Percentiles rank a stretch among this genome's conserved stretches.
phyloP scores from a whole-genome alignment of 2,888 invertebrate species.

The Trichopria drosophilae region DNA sequence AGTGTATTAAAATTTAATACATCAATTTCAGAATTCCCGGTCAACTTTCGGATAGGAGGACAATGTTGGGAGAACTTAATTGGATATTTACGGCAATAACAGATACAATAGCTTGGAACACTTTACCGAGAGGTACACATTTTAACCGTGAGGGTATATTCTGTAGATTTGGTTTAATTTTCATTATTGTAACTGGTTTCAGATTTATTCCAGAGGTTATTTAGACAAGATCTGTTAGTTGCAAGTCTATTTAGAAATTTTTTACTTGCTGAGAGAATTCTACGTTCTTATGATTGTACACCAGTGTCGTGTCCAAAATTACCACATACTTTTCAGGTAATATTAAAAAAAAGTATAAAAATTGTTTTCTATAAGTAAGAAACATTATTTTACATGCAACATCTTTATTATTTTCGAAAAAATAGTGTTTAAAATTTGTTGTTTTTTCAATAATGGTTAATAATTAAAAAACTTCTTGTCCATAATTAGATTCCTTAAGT shows the following conservation, averaged over 20 bases:
- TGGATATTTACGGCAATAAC: slow-evolving; percentile 99
- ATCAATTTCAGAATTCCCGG: slow-evolving; percentile 80
- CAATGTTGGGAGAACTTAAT: slow-evolving; percentile 97
- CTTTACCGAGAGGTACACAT: slow-evolving; percentile 75
- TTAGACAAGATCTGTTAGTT: slow-evolving; percentile 96
- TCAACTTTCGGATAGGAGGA: slow-evolving; percentile 88
- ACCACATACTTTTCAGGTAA: slow-evolving; percentile 82
- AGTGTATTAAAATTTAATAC: slow-evolving; percentile 1
- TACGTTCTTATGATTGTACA: slow-evolving; percentile 94
- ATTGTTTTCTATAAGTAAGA: too few relatives aligned
- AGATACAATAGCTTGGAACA: slow-evolving; percentile 99
- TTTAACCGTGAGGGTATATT: neutral
- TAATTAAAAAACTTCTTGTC: too few relatives aligned
- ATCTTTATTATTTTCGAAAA: too few relatives aligned
- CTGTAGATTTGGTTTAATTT: too few relatives aligned
- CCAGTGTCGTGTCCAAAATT: slow-evolving; percentile 92
- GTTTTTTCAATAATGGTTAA: too few relatives aligned
- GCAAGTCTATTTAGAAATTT: slow-evolving; percentile 97
- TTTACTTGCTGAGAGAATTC: slow-evolving; percentile 91
- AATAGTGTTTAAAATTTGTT: too few relatives aligned
- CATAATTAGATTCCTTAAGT: too few relatives aligned
- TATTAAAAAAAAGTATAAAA: too few relatives aligned
- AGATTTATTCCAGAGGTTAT: slow-evolving; percentile 94
- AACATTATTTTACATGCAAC: too few relatives aligned
- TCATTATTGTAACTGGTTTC: slow-evolving; percentile 42